Evolutionary conservation across 2,113 vertebrate species (phyloP).

Genomic region (Aegotheles bennettii): DNA sequence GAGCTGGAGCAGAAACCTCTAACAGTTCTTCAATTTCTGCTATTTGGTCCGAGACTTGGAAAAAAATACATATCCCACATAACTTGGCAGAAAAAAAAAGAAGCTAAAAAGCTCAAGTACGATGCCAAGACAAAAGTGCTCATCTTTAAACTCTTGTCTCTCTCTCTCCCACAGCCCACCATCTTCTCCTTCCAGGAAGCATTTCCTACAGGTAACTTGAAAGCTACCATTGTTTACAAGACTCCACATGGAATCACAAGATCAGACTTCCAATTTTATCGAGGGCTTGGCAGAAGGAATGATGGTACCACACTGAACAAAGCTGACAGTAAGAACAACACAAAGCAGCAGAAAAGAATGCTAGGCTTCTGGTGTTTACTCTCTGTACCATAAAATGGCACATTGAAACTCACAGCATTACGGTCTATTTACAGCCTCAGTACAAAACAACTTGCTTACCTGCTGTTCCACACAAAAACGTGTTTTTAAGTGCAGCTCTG

Average conservation of each 20-base stretch:
- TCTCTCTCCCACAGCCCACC: background rate
- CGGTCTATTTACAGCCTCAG: background rate
- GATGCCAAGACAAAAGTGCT: background rate
- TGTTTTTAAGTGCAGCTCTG: background rate
- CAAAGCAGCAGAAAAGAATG: background rate
- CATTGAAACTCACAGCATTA: background rate
- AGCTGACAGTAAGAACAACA: background rate
- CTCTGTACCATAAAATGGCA: background rate
- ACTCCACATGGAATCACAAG: background rate
- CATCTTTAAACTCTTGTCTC: background rate
- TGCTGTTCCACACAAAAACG: background rate
- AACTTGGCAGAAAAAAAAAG: background rate
- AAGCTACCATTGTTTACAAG: background rate
- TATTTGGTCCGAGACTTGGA: background rate
- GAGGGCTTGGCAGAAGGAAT: background rate
- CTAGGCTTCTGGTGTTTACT: background rate
- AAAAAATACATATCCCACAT: background rate
- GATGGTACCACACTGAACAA: background rate
- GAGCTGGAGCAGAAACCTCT: background rate
- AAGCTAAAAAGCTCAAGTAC: background rate
- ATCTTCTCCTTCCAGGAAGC: background rate
- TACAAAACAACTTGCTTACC: constrained; percentile 7
- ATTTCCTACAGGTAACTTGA: background rate
- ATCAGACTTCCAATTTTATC: background rate
- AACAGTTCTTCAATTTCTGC: background rate